Evolutionary conservation across 1,140 invertebrate species (phyloP), one percentile per base, ranked within the genome.

Genomic region (Gerris buenoi): DNA sequence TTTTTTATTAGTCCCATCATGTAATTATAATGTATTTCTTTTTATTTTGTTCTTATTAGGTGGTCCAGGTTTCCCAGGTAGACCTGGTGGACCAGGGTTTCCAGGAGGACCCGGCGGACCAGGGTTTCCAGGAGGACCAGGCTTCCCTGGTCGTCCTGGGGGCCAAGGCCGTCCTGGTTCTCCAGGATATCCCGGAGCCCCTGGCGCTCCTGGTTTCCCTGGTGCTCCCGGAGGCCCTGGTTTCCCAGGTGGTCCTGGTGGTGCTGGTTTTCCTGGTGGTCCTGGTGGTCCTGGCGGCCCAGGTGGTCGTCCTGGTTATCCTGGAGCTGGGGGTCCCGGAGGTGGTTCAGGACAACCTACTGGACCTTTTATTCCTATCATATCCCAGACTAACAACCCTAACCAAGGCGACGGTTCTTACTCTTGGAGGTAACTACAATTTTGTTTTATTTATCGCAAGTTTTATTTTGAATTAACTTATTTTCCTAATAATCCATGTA

Each of bases 361-460:
- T n/a, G 67, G 65, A 15, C 70, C 70, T 15, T 29, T 69, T 23
- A 69, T 71, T 29, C 66, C 70, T 10, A 71, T 71, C 56, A 66
- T 71, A 14, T 68, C 65, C 56, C 64, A 68, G 15, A 61, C 64
- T 23, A 71, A 71, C 66, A 27, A 68, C 3, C 68, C 68, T 0
- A 69, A 69, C 57, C 65, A 29, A 22, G 70, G 70, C 23, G 70
- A 71, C 29, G 70, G 70, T 29, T 69, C 70, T 15, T 71, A 71
- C 65, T 69, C 70, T 26, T 71, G 68, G 66, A 71, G 68, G 70
- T 69, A 67, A 69, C 25, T n/a, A n/a, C n/a, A n/a, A n/a, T n/a
- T n/a, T n/a, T n/a, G n/a, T n/a, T n/a, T n/a, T n/a, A n/a, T n/a
- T n/a, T n/a, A n/a, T n/a, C n/a, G n/a, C 64, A 69, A n/a, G n/a